Percentiles rank a stretch among this genome's conserved stretches.
phyloP scores from a whole-genome alignment of 2,113 vertebrate genomes.

The Crotalus helleri region DNA sequence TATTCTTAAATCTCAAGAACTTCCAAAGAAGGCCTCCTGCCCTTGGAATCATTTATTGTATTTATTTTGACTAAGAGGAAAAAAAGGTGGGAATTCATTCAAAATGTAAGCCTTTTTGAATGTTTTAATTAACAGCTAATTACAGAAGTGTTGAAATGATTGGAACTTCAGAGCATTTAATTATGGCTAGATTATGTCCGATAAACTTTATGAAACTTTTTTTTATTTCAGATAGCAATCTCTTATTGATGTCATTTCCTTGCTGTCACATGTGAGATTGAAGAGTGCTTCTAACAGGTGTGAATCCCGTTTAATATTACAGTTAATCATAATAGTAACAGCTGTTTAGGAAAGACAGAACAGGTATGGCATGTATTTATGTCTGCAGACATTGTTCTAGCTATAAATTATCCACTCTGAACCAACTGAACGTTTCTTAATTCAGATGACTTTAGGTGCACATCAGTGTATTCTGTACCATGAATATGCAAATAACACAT shows the following conservation, averaged over 20 bases:
- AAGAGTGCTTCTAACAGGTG: background rate
- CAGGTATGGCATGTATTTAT: background rate
- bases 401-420: background rate
- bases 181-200: background rate
- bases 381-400: background rate
- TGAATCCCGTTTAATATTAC: background rate
- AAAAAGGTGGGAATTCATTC: background rate
- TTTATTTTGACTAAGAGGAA: background rate
- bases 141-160: background rate
- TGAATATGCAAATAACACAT: background rate
- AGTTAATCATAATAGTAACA: background rate
- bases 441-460: background rate
- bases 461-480: background rate
- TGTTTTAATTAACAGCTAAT: background rate
- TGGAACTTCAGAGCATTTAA: background rate
- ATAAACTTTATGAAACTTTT: background rate
- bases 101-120: background rate
- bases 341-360: background rate
- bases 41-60: background rate
- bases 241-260: background rate
- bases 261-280: background rate
- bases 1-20: background rate
- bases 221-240: background rate
- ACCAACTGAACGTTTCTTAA: background rate
- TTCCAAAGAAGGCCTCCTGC: background rate